Evolutionary conservation across 2,113 vertebrate species (phyloP), one percentile per base, ranked within the genome.

Genomic region (Gasterosteus aculeatus): DNA sequence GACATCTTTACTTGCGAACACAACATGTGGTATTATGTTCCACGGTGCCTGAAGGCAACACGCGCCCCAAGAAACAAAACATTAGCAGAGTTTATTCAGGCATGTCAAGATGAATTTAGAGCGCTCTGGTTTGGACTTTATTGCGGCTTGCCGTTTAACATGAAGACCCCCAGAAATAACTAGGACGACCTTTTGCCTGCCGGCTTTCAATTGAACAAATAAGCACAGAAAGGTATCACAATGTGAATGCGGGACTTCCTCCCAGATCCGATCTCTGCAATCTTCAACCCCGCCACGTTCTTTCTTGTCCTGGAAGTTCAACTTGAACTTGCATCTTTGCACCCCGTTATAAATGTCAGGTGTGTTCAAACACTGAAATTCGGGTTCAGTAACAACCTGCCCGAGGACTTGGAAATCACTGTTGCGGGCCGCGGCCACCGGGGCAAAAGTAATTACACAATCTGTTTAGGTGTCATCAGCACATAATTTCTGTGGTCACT

Each of bases 381-480:
- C 8, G 60, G 49, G 29, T 77, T 74, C 19, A 46, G 70, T 66
- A 75, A 81, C 77, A 72, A 80, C 65, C 59, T 57, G 78, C 75
- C 71, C 72, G 35, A 73, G 51, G 72, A 80, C 72, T 77, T 70
- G 53, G 44, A 80, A 56, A 74, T 78, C 47, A 69, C 54, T 85
- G 84, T 87, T 77, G 78, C 78, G 84, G 86, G 85, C 82, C 87
- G 81, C 75, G 86, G 89, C 80, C 80, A 88, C 72, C 67, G 26
- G 87, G 85, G 82, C 79, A 87, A 88, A 91, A 91, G 88, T 87
- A 92, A 92, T 91, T 90, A 90, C 84, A 78, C 82, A 87, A 90
- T 91, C 90, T 90, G 89, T 86, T 86, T 77, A 86, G 84, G 82
- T 91, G 88, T 91, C 89, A 90, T 91, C 78, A 81, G 73, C 79